These are phyloP conservation scores for Enhydra lutris DNA, from an alignment of 2,113 vertebrate genomes.

Conservation along the genomic window DNA sequence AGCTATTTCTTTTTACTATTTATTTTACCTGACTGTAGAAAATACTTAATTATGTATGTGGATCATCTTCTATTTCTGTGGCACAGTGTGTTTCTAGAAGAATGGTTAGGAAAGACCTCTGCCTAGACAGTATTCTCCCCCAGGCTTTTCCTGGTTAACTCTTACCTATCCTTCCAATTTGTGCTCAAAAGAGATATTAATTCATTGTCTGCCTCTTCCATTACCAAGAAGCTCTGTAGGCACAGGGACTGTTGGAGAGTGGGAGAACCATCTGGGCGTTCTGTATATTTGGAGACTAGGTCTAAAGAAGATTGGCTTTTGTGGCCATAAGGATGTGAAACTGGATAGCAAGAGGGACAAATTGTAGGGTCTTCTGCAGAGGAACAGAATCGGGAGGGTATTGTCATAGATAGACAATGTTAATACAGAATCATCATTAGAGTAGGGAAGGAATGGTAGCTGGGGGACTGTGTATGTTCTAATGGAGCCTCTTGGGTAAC, in stretches of 20 bases:
- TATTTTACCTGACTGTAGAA: background rate
- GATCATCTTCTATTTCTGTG: background rate
- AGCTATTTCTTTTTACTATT: background rate
- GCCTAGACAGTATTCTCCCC: background rate
- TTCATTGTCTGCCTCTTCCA: background rate
- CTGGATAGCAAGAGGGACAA: background rate
- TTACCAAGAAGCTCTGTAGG: background rate
- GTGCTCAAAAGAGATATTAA: background rate
- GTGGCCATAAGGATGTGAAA: background rate
- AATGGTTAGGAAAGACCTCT: background rate
- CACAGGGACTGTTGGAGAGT: too few species aligned
- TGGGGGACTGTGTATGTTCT: background rate
- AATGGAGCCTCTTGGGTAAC: background rate
- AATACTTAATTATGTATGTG: background rate
- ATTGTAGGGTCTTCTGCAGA: too few species aligned
- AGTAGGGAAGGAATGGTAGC: fast-evolving
- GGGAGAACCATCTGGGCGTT: background rate
- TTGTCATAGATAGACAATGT: fast-evolving
- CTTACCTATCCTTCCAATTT: background rate
- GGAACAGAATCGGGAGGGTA: background rate
- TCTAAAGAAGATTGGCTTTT: background rate
- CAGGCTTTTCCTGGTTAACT: background rate
- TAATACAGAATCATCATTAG: fast-evolving
- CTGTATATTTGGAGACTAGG: too few species aligned
- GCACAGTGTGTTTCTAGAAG: background rate